Evolutionary conservation across 2,888 invertebrate species (phyloP), one percentile per base, ranked within the genome.

Genomic region (Willowsia nigromaculata): DNA sequence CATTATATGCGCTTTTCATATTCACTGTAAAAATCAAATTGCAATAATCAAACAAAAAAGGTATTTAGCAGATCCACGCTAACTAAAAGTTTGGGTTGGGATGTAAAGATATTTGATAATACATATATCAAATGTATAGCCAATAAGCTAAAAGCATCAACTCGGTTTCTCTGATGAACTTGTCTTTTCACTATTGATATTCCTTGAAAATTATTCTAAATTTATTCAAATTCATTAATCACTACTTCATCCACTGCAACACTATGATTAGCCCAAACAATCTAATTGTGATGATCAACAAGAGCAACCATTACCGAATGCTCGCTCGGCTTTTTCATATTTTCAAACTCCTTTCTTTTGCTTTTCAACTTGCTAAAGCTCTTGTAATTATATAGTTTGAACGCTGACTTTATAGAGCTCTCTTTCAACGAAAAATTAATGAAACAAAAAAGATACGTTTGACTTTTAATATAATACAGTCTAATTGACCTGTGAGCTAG

Each of bases 151-250:
- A 5, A 40, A 9, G 18, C 40, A 37, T 68, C 37, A 18, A 37
- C 4, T 40, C 37, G 22, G 40, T 9, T 37, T 37, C 37, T 68
- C 43, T 74, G 33, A 68, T 43, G 80, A 81, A 65, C 82, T 82
- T 65, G 82, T 47, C 65, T 47, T 47, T 37, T 7, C n/a, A n/a
- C n/a, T 18, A 22, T 33, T 11, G 25, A 74, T 40, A 65, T 15
- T 43, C n/a, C 81, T 18, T 22, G 5, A 59, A 47, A 68, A 65
- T 68, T 86, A 78, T 80, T 85, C 59, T 47, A 76, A 80, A 88
- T 88, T 78, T 78, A 88, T 88, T 88, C 84, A 88, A 88, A 88
- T 88, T 84, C 84, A 84, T 83, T 88, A 88, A 88, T 88, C 88
- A 84, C 50, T 82, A 68, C 80, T 50, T 56, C 40, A 81, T 33